Evolutionary conservation across 2,888 invertebrate species (phyloP).

Genomic region (Acleris laterana): DNA sequence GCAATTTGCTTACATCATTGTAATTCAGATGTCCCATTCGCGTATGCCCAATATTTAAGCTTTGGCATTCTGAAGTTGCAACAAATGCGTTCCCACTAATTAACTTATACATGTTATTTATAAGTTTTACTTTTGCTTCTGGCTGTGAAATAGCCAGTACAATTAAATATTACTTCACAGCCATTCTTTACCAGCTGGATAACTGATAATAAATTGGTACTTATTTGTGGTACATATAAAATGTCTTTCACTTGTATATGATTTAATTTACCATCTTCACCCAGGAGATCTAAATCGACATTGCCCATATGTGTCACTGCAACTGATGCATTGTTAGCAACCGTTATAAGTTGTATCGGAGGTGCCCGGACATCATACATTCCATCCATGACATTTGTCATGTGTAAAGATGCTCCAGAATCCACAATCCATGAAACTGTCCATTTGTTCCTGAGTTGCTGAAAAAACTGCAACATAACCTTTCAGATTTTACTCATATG

Average conservation of each 20-base stretch:
- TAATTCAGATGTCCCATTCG: no score
- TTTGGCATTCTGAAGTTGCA: no score
- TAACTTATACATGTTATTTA: slow-evolving; percentile 3
- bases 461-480: slow-evolving; percentile 22
- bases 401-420: neutral
- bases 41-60: no score
- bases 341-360: slow-evolving; percentile 4
- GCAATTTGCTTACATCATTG: no score
- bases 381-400: neutral
- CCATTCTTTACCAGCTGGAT: slow-evolving; percentile 3
- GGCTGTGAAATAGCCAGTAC: neutral
- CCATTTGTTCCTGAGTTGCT: neutral
- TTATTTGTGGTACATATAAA: slow-evolving; percentile 6
- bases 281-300: neutral
- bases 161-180: slow-evolving; percentile 1
- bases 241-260: slow-evolving; percentile 6
- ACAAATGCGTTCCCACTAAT: no score
- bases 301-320: neutral
- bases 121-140: neutral
- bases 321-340: slow-evolving; percentile 4
- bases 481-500: slow-evolving; percentile 37
- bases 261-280: slow-evolving; percentile 2
- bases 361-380: slow-evolving; percentile 8
- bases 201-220: slow-evolving; percentile 3
- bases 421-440: neutral